phyloP scores from a whole-genome alignment of 2,888 invertebrate genomes.

The Euphydryas editha region DNA sequence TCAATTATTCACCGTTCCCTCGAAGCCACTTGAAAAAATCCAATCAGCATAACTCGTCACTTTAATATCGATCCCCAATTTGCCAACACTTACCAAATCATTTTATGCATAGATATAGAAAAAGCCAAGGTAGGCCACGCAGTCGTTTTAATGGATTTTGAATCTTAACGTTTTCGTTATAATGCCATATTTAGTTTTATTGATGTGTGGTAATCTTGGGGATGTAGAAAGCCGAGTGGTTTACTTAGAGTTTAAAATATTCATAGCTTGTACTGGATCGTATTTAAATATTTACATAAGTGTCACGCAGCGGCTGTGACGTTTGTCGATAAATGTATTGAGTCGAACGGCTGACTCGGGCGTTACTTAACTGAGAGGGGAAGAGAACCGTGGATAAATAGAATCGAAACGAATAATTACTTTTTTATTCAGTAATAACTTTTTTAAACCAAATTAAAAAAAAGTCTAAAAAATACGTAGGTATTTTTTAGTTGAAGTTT shows the following conservation, averaged over 20 bases:
- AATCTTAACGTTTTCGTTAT: slow-evolving; percentile 59
- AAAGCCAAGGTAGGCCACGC: slow-evolving; percentile 55
- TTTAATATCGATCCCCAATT: slow-evolving; percentile 81
- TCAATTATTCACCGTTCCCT: slow-evolving; percentile 79
- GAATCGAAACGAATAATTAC: slow-evolving; percentile 10
- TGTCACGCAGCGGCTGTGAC: slow-evolving; percentile 81
- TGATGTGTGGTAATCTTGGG: slow-evolving; percentile 64
- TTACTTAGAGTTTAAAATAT: slow-evolving; percentile 84
- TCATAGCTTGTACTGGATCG: slow-evolving; percentile 85
- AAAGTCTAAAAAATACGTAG: not conserved
- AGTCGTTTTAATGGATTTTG: slow-evolving; percentile 53
- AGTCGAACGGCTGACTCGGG: slow-evolving; percentile 67
- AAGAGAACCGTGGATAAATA: slow-evolving; percentile 24
- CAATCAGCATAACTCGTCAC: slow-evolving; percentile 83
- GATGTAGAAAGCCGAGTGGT: slow-evolving; percentile 74
- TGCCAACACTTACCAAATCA: slow-evolving; percentile 78
- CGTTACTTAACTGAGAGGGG: slow-evolving; percentile 46
- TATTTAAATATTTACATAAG: slow-evolving; percentile 85
- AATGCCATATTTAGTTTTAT: slow-evolving; percentile 65
- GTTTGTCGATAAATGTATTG: slow-evolving; percentile 81
- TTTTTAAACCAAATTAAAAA: not conserved
- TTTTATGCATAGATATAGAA: slow-evolving; percentile 78
- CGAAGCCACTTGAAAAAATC: slow-evolving; percentile 79
- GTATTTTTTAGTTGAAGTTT: no score
- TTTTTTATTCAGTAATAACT: not conserved